phyloP scores from a whole-genome alignment of 2,888 invertebrate genomes.

The Andrena hattorfiana region DNA sequence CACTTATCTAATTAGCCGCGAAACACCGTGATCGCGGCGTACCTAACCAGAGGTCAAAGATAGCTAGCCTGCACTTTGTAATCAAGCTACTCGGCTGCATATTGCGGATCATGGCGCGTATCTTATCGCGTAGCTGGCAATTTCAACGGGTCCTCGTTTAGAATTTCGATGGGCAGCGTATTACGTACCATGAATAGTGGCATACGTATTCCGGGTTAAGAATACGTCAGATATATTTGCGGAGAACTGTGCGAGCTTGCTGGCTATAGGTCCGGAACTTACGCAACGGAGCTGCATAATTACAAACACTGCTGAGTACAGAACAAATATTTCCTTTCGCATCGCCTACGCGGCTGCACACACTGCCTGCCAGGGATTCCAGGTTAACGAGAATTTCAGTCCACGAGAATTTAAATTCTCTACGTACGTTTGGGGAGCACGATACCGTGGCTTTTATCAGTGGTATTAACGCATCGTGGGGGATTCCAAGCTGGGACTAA shows the following conservation, averaged over 20 bases:
- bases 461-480: neutral
- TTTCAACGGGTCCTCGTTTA: neutral
- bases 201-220: neutral
- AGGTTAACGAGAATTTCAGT: neutral
- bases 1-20: slow-evolving; percentile 22
- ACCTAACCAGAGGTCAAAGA: neutral
- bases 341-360: neutral
- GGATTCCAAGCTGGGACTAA: neutral
- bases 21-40: neutral
- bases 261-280: neutral
- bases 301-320: neutral
- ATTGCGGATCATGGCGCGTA: neutral
- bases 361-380: neutral
- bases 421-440: too few relatives aligned
- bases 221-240: too few relatives aligned
- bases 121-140: slow-evolving; percentile 4
- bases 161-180: slow-evolving; percentile 20
- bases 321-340: slow-evolving; percentile 9
- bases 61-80: neutral
- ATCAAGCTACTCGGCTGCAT: slow-evolving; percentile 19
- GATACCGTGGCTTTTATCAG: too few relatives aligned
- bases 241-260: neutral
- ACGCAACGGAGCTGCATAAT: neutral
- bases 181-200: neutral
- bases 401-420: neutral